Conservation (phyloP, 2,797 vertebrate species). For the Scolopax rusticola region DNA sequence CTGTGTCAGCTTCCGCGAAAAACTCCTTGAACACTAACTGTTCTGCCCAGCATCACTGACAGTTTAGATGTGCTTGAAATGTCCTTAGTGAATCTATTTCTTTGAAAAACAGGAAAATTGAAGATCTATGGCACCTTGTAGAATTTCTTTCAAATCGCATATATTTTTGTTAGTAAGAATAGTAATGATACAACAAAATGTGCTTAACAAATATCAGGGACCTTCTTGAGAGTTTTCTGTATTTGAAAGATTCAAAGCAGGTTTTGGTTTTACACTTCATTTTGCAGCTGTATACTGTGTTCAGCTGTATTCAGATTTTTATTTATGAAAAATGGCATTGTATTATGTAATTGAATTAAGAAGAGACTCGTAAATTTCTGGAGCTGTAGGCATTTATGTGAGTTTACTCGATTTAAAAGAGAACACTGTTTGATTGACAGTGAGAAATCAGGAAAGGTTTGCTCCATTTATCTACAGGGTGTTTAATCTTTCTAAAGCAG, state of each 20-base stretch:
- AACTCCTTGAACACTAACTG: neutral
- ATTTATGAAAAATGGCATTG: neutral
- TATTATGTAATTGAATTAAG: neutral
- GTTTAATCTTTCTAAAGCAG: neutral
- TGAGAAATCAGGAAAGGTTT: neutral
- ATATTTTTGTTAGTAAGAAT: neutral
- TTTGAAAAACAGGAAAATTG: neutral
- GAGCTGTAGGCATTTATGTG: neutral
- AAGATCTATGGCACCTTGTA: neutral
- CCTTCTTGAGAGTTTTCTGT: neutral
- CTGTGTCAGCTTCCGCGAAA: slow-evolving; percentile 16
- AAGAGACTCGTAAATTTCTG: neutral
- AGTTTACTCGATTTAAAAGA: neutral
- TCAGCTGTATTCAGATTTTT: neutral
- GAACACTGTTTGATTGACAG: neutral
- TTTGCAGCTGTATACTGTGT: neutral
- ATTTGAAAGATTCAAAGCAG: neutral
- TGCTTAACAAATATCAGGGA: neutral
- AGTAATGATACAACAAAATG: neutral
- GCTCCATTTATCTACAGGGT: neutral
- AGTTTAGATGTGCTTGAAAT: neutral
- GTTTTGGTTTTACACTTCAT: neutral
- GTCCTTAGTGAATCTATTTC: neutral
- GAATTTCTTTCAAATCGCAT: neutral
- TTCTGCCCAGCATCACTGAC: neutral